phyloP scores from a whole-genome alignment of 1,140 invertebrate species.

The Calephelis nemesis region DNA sequence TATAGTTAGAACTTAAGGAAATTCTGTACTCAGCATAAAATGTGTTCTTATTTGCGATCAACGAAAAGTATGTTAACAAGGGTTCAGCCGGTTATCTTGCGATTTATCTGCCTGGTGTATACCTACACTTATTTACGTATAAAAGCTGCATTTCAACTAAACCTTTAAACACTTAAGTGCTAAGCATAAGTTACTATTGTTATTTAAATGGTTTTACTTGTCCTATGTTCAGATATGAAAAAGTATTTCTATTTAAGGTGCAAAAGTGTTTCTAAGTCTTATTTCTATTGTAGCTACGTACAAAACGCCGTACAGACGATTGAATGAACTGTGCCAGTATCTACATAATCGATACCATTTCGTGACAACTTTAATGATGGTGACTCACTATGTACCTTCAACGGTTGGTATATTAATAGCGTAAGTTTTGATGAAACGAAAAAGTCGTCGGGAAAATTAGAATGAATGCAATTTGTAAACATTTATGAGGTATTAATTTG shows the following conservation, averaged over 20 bases:
- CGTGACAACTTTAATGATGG: constrained; percentile 18
- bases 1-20: too few species aligned
- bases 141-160: constrained; percentile 1
- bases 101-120: not conserved
- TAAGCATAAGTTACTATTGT: constrained; percentile 15
- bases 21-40: too few species aligned
- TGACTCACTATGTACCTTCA: constrained; percentile 20
- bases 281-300: constrained; percentile 22
- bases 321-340: constrained; percentile 17
- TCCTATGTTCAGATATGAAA: constrained; percentile 20
- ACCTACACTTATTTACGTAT: constrained; percentile 7
- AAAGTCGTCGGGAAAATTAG: constrained; percentile 1
- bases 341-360: constrained; percentile 15
- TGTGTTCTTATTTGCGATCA: too few species aligned
- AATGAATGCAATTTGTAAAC: not conserved
- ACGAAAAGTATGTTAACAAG: not conserved
- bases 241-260: constrained; percentile 18
- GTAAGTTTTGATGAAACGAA: constrained; percentile 3
- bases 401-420: constrained; percentile 2
- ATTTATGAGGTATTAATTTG: not conserved
- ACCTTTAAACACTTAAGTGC: constrained; percentile 9
- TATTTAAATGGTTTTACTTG: constrained; percentile 12
- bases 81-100: not conserved
- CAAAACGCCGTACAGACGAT: constrained; percentile 14
- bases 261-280: constrained; percentile 21